These are phyloP conservation scores for Calameuta pallipes DNA, from an alignment of 2,888 invertebrate genomes.

Conservation along the genomic window DNA sequence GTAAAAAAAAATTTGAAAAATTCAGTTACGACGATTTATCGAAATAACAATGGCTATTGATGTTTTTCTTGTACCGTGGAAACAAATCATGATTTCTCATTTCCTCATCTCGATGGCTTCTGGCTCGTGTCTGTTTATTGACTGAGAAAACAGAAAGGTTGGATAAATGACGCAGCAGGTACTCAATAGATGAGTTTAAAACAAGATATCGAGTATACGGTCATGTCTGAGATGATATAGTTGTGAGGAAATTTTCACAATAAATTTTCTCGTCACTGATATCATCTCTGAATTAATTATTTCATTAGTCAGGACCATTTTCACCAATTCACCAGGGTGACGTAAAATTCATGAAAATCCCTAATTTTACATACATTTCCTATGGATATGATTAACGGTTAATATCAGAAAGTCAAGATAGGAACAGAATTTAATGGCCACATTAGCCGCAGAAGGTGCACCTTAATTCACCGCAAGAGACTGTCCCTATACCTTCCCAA, in stretches of 20 bases:
- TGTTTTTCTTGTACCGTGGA: background rate
- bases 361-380: background rate
- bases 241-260: background rate
- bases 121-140: conserved; percentile 16
- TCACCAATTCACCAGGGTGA: background rate
- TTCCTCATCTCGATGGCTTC: conserved; percentile 19
- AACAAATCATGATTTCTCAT: conserved; percentile 22
- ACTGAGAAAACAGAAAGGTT: conserved; percentile 26
- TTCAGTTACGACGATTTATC: conserved; percentile 25
- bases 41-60: background rate
- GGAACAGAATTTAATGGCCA: conserved; percentile 28
- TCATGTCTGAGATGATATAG: background rate
- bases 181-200: background rate
- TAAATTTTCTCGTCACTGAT: background rate
- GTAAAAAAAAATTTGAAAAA: conserved; percentile 21
- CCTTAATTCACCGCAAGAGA: conserved; percentile 30
- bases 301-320: background rate
- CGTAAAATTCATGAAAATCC: too few relatives aligned
- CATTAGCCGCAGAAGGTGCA: conserved; percentile 41
- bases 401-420: conserved; percentile 1
- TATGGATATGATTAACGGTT: conserved; percentile 20
- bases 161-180: conserved; percentile 21
- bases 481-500: background rate
- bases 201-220: background rate
- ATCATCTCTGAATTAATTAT: background rate